A percentile compares a stretch with the other conserved stretches of the same genome.
Evolutionary conservation across 2,797 vertebrate genomes (phyloP).

Genomic region (Oreochromis grahami): DNA sequence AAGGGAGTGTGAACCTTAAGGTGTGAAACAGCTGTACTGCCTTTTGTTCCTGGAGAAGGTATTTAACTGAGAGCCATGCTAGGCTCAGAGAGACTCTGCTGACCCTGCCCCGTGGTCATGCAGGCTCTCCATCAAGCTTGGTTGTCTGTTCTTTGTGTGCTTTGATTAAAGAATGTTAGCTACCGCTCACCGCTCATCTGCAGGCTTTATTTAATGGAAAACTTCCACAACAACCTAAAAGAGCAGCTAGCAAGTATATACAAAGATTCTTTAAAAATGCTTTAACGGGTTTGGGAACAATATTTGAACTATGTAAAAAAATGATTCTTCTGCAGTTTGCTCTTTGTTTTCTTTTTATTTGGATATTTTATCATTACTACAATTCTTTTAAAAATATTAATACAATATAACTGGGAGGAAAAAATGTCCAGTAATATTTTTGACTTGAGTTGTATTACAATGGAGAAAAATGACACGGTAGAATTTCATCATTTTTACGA

Average conservation of each 20-base stretch:
- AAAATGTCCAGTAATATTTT: slow-evolving; percentile 26
- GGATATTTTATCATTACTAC: neutral
- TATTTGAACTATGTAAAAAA: neutral
- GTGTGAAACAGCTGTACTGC: too few relatives aligned
- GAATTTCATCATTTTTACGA: slow-evolving; percentile 44
- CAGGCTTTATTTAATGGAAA: too few relatives aligned
- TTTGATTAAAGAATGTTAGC: too few relatives aligned
- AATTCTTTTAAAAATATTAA: neutral
- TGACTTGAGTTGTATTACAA: slow-evolving; percentile 17
- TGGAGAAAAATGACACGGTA: neutral
- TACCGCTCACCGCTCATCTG: too few relatives aligned
- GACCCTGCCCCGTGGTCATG: too few relatives aligned
- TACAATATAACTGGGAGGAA: neutral
- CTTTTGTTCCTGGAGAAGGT: too few relatives aligned
- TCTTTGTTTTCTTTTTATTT: neutral
- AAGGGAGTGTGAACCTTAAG: too few relatives aligned
- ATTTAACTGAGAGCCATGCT: too few relatives aligned
- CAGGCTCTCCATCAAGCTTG: too few relatives aligned
- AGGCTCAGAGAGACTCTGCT: too few relatives aligned
- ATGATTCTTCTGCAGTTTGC: neutral
- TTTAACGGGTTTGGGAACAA: neutral
- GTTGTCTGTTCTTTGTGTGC: too few relatives aligned
- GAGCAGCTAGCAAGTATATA: neutral
- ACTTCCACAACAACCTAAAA: too few relatives aligned
- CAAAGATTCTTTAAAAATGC: neutral